Conservation (phyloP, 2,113 vertebrate genomes). For the Sialia sialis region DNA sequence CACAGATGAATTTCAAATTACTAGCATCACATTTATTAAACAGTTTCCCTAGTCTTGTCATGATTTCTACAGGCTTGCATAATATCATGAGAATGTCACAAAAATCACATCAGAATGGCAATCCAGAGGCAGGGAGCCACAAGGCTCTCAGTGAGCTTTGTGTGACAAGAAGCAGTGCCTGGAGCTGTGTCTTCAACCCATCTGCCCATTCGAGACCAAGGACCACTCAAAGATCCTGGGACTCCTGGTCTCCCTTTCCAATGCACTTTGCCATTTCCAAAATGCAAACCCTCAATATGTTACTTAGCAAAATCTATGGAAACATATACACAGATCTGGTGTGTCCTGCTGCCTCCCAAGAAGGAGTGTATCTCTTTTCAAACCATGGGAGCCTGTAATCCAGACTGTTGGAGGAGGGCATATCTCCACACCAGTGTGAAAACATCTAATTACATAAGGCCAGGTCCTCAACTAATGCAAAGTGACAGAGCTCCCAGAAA, state of each 20-base stretch:
- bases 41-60: background rate
- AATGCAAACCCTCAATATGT: background rate
- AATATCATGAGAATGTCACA: background rate
- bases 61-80: background rate
- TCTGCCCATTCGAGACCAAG: background rate
- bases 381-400: background rate
- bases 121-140: background rate
- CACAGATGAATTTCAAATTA: background rate
- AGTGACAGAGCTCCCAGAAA: slow-evolving; percentile 38
- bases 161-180: background rate
- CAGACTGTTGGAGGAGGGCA: background rate
- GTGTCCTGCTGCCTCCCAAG: background rate
- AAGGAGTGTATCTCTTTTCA: background rate
- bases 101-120: background rate
- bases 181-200: background rate
- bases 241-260: background rate
- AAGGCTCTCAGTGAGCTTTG: background rate
- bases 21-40: background rate
- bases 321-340: background rate
- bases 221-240: background rate
- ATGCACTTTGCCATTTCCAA: background rate
- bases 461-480: slow-evolving; percentile 28
- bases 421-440: slow-evolving; percentile 28
- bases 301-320: background rate
- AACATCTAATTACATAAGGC: slow-evolving; percentile 22